Evolutionary conservation across 2,888 invertebrate genomes (phyloP), one percentile per base, ranked within the genome.

Genomic region (Parnassius mnemosyne): DNA sequence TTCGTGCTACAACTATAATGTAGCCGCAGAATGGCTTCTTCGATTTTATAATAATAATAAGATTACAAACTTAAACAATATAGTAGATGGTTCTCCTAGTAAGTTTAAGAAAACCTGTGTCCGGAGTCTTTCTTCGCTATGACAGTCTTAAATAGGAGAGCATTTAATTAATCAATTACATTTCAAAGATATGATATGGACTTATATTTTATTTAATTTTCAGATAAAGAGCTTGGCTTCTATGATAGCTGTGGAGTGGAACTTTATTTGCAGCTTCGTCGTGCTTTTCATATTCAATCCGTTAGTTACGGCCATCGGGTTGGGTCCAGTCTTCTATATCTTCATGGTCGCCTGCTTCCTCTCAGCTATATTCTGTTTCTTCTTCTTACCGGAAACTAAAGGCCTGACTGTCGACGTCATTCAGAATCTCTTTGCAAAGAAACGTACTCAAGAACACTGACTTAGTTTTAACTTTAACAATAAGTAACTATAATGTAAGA

Each of bases 231-330:
- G 82, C 60, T 68, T 81, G 44, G 71, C 79, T 44, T 74, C 79
- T 7, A 82, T 81, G 80, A 42, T 84, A 20, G 71, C 80, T 0
- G 61, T 83, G 1, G 84, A 86, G 57, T 84, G 82, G 80, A 69
- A 74, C 0, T 85, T 84, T 78, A 64, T 85, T 9, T 81, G 82
- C 72, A 81, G 78, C 68, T 85, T 81, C 54, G 53, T 82, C 0
- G 73, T 83, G 16, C 77, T 86, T 3, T 80, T 81, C 69, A 77
- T 81, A 60, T 85, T 83, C 74, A 81, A 79, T 47, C 84, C 85
- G 0, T 69, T 85, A 41, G 76, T 83, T 3, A 65, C 69, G 0
- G 70, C 74, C 1, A 70, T 85, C 2, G 85, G 85, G 0, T 68
- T 85, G 44, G 83, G 83, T 0, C 77, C 79, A 0, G 73, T 86